phyloP scores from a whole-genome alignment of 2,113 vertebrate genomes.

The Crotalus helleri region DNA sequence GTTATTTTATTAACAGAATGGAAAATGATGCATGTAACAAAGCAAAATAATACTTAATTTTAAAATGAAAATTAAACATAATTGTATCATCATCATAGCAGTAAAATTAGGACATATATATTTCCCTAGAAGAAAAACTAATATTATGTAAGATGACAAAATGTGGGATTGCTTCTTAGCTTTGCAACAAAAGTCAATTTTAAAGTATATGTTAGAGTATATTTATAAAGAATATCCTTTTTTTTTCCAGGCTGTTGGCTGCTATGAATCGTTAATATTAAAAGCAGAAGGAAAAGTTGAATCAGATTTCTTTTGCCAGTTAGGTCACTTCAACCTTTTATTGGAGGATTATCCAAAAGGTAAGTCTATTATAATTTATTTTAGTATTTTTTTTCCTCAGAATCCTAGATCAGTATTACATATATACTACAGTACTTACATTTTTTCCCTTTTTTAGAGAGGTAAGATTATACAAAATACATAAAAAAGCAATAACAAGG shows the following conservation, averaged over 20 bases:
- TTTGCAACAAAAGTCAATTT: background rate
- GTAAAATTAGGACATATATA: background rate
- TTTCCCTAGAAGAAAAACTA: background rate
- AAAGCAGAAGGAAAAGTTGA: constrained; percentile 99
- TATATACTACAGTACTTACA: background rate
- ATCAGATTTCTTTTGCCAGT: constrained; percentile 97
- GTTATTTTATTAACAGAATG: background rate
- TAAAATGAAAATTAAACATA: background rate
- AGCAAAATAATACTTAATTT: background rate
- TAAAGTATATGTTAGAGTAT: constrained; percentile 5
- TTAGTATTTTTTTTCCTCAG: background rate
- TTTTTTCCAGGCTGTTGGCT: constrained; percentile 86
- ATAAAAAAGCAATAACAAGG: background rate
- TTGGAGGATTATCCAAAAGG: constrained; percentile 99
- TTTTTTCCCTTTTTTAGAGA: background rate
- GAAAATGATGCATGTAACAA: background rate
- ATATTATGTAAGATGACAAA: background rate
- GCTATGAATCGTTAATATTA: constrained; percentile 93
- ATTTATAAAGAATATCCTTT: constrained; percentile 53
- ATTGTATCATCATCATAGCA: background rate
- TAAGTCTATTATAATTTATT: constrained; percentile 65
- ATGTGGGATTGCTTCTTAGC: background rate
- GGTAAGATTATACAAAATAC: background rate
- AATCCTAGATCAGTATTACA: background rate
- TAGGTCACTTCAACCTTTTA: constrained; percentile 98